Base-by-base conservation (phyloP, 2,113 vertebrate species). In the Machaerirhynchus nigripectus region DNA sequence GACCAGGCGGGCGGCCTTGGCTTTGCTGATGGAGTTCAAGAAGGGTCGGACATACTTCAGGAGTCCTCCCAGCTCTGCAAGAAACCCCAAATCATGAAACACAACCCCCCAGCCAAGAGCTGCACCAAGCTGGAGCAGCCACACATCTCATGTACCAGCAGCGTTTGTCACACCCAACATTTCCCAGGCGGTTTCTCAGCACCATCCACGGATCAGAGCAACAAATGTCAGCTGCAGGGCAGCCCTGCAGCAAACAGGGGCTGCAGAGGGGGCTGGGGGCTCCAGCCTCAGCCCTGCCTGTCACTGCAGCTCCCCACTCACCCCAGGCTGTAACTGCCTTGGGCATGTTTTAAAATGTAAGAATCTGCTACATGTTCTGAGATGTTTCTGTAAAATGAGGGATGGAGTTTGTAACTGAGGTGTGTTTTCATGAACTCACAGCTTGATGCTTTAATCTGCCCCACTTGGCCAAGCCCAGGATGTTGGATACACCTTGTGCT, bases 1-100 rank as follows among this genome's bases (percentile, higher is more conserved):
- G 49, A 99, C 99, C 49, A 99, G 97, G 19, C 99, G 98, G 28
- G 99, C 99, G 9, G 99, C 99, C 97, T 99, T 99, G 64, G 98
- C 98, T 94, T 98, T 98, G 96, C 98, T 98, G 97, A 99, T 99
- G 91, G 99, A 99, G 96, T 99, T 99, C 96, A 99, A 96, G 97
- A 99, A 99, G 93, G 99, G 99, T 78, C 99, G 98, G 11, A 99
- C 99, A 44, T 99, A 99, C 96, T 99, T 99, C 98, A 99, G 98
- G 82, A 99, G 99, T 55, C 99, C 99, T 68, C 99, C 99, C 46
- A 99, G 99, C 89, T 99, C 99, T 99, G 96, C 64, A 55, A 65
- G 50, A 52, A 96, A 85, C 47, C 60, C 2, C 55, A 35, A 65
- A 47, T 4, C 10, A 13, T 63, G 47, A 87, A 50, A 27, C 0